Evolutionary conservation across 1,140 invertebrate genomes (phyloP).

Genomic region (Diabrotica undecimpunctata): DNA sequence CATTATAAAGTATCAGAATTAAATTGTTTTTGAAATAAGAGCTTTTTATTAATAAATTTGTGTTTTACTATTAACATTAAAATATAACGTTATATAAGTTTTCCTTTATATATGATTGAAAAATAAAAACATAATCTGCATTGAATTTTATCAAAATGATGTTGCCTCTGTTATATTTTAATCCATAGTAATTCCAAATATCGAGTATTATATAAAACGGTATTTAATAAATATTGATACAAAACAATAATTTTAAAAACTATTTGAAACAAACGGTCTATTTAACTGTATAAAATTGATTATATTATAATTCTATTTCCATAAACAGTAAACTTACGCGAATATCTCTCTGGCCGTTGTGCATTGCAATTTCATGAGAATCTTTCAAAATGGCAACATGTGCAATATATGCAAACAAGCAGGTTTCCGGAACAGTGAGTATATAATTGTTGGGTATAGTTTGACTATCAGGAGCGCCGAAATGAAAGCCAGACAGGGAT

Average conservation of each 20-base stretch:
- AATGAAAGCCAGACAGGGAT: neutral
- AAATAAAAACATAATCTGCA: too few species aligned
- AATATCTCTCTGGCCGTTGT: slow-evolving; percentile 1
- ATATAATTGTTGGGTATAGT: neutral
- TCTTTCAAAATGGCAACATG: slow-evolving; percentile 2
- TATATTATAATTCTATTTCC: neutral
- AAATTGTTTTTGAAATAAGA: too few species aligned
- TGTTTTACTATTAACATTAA: too few species aligned
- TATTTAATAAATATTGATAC: neutral
- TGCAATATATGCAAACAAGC: neutral
- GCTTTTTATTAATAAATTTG: too few species aligned
- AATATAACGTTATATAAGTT: too few species aligned
- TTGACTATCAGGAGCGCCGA: neutral
- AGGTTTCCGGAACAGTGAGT: neutral
- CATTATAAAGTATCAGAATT: too few species aligned
- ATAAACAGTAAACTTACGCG: neutral
- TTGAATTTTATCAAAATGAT: too few species aligned
- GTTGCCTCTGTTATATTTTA: too few species aligned
- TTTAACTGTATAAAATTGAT: slow-evolving; percentile 1
- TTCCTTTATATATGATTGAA: too few species aligned
- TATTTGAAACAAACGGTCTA: neutral
- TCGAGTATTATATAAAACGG: too few species aligned
- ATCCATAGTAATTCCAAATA: too few species aligned
- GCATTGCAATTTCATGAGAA: slow-evolving; percentile 1
- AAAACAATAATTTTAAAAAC: slow-evolving; percentile 1